Percentiles rank a stretch among this genome's conserved stretches.
These are phyloP conservation scores for Etia nguti DNA, from an alignment of 2,113 vertebrate genomes.

Conservation along the genomic window DNA sequence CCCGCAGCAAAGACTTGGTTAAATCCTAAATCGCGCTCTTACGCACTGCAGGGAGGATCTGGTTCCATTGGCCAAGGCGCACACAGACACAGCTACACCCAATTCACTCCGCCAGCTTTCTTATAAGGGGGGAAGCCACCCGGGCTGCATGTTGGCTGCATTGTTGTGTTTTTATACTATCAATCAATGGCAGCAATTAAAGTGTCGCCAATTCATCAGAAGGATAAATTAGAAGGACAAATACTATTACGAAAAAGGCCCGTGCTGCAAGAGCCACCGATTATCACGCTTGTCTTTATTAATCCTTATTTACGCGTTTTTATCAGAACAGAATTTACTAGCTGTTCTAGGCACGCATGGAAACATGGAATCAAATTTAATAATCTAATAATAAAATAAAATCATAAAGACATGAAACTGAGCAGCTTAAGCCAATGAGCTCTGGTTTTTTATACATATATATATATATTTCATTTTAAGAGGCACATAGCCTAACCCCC, in stretches of 20 bases:
- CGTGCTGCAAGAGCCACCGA: not conserved
- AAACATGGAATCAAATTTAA: not conserved
- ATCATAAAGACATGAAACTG: not conserved
- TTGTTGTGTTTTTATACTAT: constrained; percentile 57
- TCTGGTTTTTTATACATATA: not conserved
- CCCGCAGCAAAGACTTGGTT: constrained; percentile 96
- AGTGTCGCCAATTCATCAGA: constrained; percentile 27
- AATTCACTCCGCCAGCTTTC: constrained; percentile 89
- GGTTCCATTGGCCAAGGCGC: constrained; percentile 98
- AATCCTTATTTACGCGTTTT: not conserved
- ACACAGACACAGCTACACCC: constrained; percentile 84
- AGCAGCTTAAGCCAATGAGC: not conserved
- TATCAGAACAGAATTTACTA: not conserved
- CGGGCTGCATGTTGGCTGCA: constrained; percentile 28
- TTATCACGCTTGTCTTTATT: not conserved
- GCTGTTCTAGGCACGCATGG: not conserved
- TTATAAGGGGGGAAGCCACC: constrained; percentile 64
- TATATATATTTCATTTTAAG: not conserved
- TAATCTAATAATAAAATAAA: not conserved
- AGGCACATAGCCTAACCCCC: not conserved
- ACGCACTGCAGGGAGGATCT: constrained; percentile 99
- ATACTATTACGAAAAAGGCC: not conserved
- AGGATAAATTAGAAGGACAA: constrained; percentile 5
- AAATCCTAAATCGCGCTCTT: constrained; percentile 99
- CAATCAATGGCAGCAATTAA: constrained; percentile 58